Base-by-base conservation (phyloP, 2,888 invertebrate species). In the Ophion slaviceki region DNA sequence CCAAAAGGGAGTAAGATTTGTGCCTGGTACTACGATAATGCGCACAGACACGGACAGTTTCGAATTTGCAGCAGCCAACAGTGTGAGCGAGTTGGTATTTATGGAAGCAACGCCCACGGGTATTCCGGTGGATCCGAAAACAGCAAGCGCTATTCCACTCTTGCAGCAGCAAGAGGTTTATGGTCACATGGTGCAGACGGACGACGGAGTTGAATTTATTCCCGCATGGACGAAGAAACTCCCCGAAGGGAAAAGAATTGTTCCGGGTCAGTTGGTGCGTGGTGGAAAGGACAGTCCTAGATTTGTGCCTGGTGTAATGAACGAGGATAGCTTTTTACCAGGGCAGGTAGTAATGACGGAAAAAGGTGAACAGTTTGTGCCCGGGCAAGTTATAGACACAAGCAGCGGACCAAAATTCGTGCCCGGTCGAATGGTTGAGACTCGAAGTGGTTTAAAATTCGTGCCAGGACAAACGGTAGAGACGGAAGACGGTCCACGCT, bases 341-440 rank as follows among this genome's bases (percentile, higher is more conserved):
- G 96, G 96, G 3, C 96, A 96, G 94, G 95, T 96, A 86, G 96
- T 96, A 0, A 95, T 95, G 89, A 96, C 96, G 7, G 96, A 96
- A 90, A 95, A 95, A 84, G 96, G 96, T 6, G 96, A 96, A 88
- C 96, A 96, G 88, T 96, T 97, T 90, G 96, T 96, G 5, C 96
- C 96, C 0, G 97, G 96, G 0, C 96, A 96, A 94, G 96, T 96
- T 0, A 96, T 96, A n/a, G 96, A 96, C 89, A 96, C 96, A 2
- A 94, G 95, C 71, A 96, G 95, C 88, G 95, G 95, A 0, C 95
- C 96, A 0, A 97, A 97, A 92, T 97, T 97, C 92, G 96, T 97
- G 20, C 97, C 97, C 3, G 97, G 97, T 2, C 97, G 97, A 94
- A 96, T 97, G 89, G 96, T 97, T 0, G 96, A 96, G 90, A 96